Conservation (phyloP, 2,113 vertebrate genomes). For the Anthoscopus minutus region DNA sequence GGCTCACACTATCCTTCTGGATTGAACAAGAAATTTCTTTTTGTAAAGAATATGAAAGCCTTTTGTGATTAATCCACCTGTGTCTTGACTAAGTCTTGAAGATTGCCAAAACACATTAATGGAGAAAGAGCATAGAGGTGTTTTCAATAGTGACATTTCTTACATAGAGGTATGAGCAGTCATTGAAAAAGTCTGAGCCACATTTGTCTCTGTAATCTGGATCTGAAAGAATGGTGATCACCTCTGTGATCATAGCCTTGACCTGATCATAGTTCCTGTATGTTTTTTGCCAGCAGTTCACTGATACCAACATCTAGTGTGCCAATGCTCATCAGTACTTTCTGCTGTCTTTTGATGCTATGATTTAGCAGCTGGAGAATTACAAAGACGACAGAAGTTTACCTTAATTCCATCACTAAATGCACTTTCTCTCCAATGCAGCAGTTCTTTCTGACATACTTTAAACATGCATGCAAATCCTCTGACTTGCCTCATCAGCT, state of each 20-base stretch:
- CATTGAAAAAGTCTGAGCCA: background rate
- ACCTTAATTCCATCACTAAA: background rate
- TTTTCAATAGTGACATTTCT: background rate
- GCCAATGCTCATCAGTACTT: background rate
- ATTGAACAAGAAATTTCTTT: background rate
- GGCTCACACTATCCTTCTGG: background rate
- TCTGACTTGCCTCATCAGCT: background rate
- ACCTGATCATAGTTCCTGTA: background rate
- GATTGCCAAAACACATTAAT: background rate
- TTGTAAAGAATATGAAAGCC: background rate
- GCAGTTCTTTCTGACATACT: background rate
- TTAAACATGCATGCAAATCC: background rate
- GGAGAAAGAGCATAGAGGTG: background rate
- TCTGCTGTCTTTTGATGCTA: background rate
- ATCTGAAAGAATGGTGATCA: background rate
- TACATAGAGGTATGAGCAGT: background rate
- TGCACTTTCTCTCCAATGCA: background rate
- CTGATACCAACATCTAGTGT: background rate
- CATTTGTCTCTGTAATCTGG: background rate
- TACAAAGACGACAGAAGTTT: background rate
- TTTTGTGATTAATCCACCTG: background rate
- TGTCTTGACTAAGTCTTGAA: background rate
- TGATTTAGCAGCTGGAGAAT: background rate
- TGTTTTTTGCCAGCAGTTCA: background rate
- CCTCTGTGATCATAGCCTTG: background rate